Conservation (phyloP, 2,113 vertebrate genomes). For the Mustela lutreola region DNA sequence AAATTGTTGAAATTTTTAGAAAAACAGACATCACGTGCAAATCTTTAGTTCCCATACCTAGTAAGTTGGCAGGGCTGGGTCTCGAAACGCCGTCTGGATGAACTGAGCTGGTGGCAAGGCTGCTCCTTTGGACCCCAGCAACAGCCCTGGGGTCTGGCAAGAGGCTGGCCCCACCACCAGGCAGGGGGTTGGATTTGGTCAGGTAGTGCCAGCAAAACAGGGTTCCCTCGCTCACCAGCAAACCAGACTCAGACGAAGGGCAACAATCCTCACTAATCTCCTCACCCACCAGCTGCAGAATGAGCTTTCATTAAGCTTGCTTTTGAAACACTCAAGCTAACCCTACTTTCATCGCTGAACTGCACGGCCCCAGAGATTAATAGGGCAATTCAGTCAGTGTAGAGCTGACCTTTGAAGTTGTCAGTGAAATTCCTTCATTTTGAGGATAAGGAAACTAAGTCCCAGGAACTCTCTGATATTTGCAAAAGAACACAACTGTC, state of each 20-base stretch:
- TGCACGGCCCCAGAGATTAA: neutral
- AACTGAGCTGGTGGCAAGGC: neutral
- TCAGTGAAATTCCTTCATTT: neutral
- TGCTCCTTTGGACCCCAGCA: neutral
- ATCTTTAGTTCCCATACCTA: neutral
- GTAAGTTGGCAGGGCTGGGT: neutral
- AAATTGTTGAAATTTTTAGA: neutral
- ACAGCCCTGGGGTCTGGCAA: neutral
- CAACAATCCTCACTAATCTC: neutral
- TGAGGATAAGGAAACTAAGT: neutral
- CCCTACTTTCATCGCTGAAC: neutral
- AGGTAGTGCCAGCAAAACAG: accelerated
- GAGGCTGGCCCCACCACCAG: neutral
- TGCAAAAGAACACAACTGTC: neutral
- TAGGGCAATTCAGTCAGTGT: neutral
- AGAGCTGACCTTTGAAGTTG: neutral
- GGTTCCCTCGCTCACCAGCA: neutral
- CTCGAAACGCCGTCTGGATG: neutral
- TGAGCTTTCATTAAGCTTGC: neutral
- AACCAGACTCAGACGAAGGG: neutral
- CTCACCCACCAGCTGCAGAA: neutral
- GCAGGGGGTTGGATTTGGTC: accelerated
- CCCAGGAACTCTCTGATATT: neutral
- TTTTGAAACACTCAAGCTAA: constrained; percentile 2
- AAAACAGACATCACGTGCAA: neutral